Percentiles rank a stretch among this genome's conserved stretches.
phyloP scores from a whole-genome alignment of 1,140 invertebrate genomes.

The Ladona fulva region DNA sequence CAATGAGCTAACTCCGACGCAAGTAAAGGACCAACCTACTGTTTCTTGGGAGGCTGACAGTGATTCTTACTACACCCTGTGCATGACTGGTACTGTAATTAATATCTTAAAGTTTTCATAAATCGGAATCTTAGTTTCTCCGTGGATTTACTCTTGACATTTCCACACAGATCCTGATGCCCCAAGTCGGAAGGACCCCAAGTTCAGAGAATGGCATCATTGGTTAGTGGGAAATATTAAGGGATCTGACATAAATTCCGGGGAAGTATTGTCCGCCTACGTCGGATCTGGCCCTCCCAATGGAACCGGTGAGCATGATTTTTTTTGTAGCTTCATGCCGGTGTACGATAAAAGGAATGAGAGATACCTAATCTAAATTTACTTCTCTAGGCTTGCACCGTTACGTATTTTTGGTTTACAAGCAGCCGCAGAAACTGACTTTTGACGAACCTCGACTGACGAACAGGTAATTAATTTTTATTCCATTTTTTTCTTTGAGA shows the following conservation, averaged over 20 bases:
- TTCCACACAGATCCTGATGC: slow-evolving; percentile 73
- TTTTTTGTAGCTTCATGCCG: no score
- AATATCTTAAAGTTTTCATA: neutral
- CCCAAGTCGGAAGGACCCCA: slow-evolving; percentile 65
- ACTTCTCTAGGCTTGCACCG: slow-evolving; percentile 59
- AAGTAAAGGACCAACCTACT: slow-evolving; percentile 40
- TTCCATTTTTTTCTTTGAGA: slow-evolving; percentile 37
- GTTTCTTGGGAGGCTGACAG: slow-evolving; percentile 53
- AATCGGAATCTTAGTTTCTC: neutral
- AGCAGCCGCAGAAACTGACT: slow-evolving; percentile 61
- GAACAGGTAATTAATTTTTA: slow-evolving; percentile 34
- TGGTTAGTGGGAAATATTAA: slow-evolving; percentile 90
- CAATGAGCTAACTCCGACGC: slow-evolving; percentile 54
- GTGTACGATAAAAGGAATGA: no score
- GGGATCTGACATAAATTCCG: slow-evolving; percentile 57
- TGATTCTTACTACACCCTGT: slow-evolving; percentile 59
- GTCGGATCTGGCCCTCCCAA: slow-evolving; percentile 77
- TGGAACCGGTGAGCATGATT: slow-evolving; percentile 47
- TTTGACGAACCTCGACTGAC: slow-evolving; percentile 58
- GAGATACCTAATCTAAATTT: slow-evolving; percentile 11
- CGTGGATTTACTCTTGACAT: neutral
- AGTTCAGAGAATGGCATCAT: slow-evolving; percentile 80
- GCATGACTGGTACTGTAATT: slow-evolving; percentile 51
- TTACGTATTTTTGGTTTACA: slow-evolving; percentile 81
- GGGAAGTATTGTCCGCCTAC: slow-evolving; percentile 67